phyloP scores from a whole-genome alignment of 2,797 vertebrate genomes.

The Urocyon cinereoargenteus region DNA sequence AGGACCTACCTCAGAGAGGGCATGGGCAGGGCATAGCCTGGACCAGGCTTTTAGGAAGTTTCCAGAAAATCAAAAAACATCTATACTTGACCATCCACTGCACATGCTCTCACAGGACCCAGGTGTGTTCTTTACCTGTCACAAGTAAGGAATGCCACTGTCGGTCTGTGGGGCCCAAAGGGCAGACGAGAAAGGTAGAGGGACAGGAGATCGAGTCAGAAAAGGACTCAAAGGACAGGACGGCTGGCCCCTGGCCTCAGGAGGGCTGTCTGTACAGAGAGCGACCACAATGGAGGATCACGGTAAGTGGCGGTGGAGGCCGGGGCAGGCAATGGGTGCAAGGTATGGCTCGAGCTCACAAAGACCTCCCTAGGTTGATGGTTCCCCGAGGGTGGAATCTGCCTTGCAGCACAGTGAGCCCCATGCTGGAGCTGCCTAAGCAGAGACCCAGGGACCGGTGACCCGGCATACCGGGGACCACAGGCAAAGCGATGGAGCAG shows the following conservation, averaged over 20 bases:
- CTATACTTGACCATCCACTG: not conserved
- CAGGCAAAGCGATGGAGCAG: rapidly evolving
- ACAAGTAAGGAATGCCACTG: not conserved
- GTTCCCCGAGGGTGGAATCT: not conserved
- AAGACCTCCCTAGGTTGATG: not conserved
- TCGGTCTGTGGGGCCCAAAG: not conserved
- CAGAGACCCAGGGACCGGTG: not conserved
- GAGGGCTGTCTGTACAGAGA: not conserved
- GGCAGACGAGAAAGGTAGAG: not conserved
- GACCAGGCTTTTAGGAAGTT: not conserved
- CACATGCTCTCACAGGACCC: not conserved
- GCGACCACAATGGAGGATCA: not conserved
- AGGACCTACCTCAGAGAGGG: not conserved
- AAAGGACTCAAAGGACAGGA: not conserved
- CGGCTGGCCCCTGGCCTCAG: rapidly evolving
- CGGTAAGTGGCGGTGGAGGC: not conserved
- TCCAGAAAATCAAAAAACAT: slow-evolving; percentile 1
- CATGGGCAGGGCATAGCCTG: not conserved
- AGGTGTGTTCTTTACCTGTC: not conserved
- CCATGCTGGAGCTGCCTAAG: not conserved
- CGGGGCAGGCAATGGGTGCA: rapidly evolving
- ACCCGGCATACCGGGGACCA: not conserved
- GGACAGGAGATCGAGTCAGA: not conserved
- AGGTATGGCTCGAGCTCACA: not conserved
- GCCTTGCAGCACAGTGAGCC: not conserved